These are phyloP conservation scores for Oxytorus armatus DNA, from an alignment of 2,888 invertebrate species.

Conservation along the genomic window DNA sequence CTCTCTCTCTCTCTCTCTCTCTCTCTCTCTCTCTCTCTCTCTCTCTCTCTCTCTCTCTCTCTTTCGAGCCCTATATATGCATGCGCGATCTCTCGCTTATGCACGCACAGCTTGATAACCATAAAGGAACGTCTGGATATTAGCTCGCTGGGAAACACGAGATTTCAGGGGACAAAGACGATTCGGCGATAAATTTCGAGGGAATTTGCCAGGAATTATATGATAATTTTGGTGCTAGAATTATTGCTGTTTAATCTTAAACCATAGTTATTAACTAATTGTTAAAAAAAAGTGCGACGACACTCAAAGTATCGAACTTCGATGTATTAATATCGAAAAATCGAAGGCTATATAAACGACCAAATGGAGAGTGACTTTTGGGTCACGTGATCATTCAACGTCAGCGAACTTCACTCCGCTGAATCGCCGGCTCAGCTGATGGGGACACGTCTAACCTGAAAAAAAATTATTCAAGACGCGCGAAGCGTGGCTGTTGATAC, in stretches of 20 bases:
- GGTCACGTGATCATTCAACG: too few species aligned
- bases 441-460: too few species aligned
- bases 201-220: neutral
- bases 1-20: too few species aligned
- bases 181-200: neutral
- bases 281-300: too few species aligned
- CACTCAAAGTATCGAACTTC: neutral
- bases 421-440: too few species aligned
- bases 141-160: constrained; percentile 29
- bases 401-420: too few species aligned
- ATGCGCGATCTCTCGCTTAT: constrained; percentile 33
- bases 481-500: too few species aligned
- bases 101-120: constrained; percentile 50
- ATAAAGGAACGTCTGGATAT: constrained; percentile 21
- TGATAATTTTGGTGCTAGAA: neutral
- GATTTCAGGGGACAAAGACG: constrained; percentile 12
- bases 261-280: too few species aligned
- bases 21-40: neutral
- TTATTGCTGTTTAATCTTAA: neutral
- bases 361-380: neutral
- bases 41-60: neutral
- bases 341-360: too few species aligned
- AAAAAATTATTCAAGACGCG: too few species aligned
- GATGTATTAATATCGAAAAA: too few species aligned
- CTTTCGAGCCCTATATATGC: neutral